Percentiles rank a stretch among this genome's conserved stretches.
These are phyloP conservation scores for Simalia tracyae DNA, from an alignment of 2,797 vertebrate genomes.

Conservation along the genomic window DNA sequence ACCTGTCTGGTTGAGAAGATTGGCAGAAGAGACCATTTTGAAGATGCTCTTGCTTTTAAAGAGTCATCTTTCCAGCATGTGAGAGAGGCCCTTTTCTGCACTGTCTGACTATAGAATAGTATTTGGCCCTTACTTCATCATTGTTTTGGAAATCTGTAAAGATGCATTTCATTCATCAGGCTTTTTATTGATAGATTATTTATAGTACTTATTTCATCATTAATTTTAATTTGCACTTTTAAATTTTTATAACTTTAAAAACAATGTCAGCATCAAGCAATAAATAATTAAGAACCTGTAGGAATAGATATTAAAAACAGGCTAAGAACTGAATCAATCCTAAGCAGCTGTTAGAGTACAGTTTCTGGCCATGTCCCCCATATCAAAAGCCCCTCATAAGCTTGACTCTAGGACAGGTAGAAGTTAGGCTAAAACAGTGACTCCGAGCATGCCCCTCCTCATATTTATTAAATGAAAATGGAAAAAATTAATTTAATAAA, in stretches of 20 bases:
- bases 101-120: background rate
- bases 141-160: background rate
- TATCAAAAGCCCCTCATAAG: background rate
- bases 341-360: background rate
- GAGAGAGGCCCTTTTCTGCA: background rate
- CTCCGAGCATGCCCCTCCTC: background rate
- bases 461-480: background rate
- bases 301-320: background rate
- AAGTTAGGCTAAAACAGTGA: background rate
- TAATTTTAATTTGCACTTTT: background rate
- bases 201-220: background rate
- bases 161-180: background rate
- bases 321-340: background rate
- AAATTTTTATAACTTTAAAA: background rate
- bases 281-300: background rate
- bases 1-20: background rate
- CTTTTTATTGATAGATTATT: background rate
- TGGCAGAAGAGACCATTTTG: background rate
- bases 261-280: background rate
- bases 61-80: background rate
- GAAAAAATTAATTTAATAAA: background rate
- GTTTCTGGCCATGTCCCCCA: background rate
- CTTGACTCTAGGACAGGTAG: background rate
- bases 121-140: background rate
- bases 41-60: background rate